Evolutionary conservation across 2,113 vertebrate species (phyloP).

Genomic region (Halichoeres trimaculatus): DNA sequence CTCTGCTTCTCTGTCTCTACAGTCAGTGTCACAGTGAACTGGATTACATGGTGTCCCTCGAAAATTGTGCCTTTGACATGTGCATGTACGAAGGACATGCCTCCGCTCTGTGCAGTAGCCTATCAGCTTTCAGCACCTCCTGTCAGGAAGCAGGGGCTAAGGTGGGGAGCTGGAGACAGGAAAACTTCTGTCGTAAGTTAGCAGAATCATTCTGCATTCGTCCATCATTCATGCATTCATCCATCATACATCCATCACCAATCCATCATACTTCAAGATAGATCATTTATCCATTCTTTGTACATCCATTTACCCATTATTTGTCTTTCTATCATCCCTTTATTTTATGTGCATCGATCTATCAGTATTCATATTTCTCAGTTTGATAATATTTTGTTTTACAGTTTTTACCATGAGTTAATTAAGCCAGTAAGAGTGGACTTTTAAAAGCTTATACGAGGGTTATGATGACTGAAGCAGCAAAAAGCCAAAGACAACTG

Average conservation of each 20-base stretch:
- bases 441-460: no score
- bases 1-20: background rate
- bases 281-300: no score
- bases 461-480: no score
- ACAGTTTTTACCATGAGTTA: no score
- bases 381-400: no score
- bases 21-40: slow-evolving; percentile 39
- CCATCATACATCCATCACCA: no score
- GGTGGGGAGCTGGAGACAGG: slow-evolving; percentile 15
- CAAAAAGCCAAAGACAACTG: no score
- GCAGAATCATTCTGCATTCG: background rate
- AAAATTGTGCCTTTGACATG: slow-evolving; percentile 37
- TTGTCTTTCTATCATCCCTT: no score
- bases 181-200: slow-evolving; percentile 40
- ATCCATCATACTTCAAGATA: no score
- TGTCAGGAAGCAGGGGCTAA: slow-evolving; percentile 31
- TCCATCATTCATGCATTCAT: background rate
- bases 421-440: no score
- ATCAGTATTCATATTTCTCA: no score
- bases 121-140: slow-evolving; percentile 33
- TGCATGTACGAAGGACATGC: slow-evolving; percentile 38
- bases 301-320: no score
- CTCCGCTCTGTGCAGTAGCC: slow-evolving; percentile 32
- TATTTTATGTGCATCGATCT: background rate
- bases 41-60: slow-evolving; percentile 14